Evolutionary conservation across 2,888 invertebrate genomes (phyloP), one percentile per base, ranked within the genome.

Genomic region (Tenthredo mesomela): DNA sequence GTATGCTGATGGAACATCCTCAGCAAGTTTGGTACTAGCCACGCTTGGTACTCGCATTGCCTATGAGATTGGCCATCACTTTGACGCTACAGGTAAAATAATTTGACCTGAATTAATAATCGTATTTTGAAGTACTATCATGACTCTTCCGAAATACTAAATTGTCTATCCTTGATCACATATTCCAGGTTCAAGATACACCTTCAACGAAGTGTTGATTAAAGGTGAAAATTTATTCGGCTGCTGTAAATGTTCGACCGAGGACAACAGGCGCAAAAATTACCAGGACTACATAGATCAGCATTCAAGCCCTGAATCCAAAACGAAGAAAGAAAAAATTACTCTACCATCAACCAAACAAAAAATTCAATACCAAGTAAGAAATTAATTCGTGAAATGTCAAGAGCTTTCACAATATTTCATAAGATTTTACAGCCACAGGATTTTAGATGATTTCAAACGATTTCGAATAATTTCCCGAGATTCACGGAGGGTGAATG

Each of bases 61-160:
- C 73, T 89, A 87, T n/a, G 89, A 91, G 85, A 91, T 91, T 21
- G 88, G 90, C 71, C 90, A 88, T 87, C 89, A 90, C 40, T 91
- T 91, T 43, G 91, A 91, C 71, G 83, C 86, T 43, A 89, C 87
- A 85, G 91, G 91, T 91, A 89, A 21, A 21, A 61, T 21, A n/a
- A 61, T 6, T n/a, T n/a, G n/a, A n/a, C n/a, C n/a, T n/a, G n/a
- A n/a, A n/a, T n/a, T n/a, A n/a, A 61, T 40, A n/a, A 37, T 37
- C 4, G 37, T 15, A 33, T 29, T 33, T 4, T 2, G 0, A 2
- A 12, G 6, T 29, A 15, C 33, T 10, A 12, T 15, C 12, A 6
- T 33, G 12, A 18, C 0, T 67, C 29, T 29, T 15, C 0, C 4
- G n/a, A 33, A 18, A 18, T 12, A 47, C 18, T 5, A 15, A 10